Percentiles rank a stretch among this genome's conserved stretches.
Conservation (phyloP, 1,140 invertebrate genomes). For the Drosophila simulans region DNA sequence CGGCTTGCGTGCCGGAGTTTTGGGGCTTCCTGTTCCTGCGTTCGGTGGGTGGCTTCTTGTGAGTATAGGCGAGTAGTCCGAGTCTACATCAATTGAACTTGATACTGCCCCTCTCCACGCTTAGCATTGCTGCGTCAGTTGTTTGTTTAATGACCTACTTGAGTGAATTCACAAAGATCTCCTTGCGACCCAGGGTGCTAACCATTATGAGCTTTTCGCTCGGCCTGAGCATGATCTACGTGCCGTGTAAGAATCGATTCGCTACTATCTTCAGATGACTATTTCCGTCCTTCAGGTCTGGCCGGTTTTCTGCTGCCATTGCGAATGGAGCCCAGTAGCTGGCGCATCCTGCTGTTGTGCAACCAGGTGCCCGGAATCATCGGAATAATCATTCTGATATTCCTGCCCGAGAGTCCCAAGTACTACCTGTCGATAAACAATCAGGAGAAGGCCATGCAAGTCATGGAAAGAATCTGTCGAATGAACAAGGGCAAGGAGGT, state of each 20-base stretch:
- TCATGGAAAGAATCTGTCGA: slow-evolving; percentile 37
- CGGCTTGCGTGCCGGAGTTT: slow-evolving; percentile 51
- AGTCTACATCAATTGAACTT: background rate
- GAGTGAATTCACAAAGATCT: slow-evolving; percentile 44
- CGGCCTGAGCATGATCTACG: slow-evolving; percentile 37
- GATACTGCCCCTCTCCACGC: background rate
- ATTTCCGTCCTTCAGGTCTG: slow-evolving; percentile 2
- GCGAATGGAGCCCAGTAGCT: background rate
- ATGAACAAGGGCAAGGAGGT: slow-evolving; percentile 51
- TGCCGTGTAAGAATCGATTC: slow-evolving; percentile 34
- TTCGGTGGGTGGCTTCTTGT: slow-evolving; percentile 29
- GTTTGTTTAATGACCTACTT: slow-evolving; percentile 32
- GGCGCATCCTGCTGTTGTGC: slow-evolving; percentile 29
- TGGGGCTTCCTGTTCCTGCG: slow-evolving; percentile 49
- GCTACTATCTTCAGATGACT: too few relatives aligned
- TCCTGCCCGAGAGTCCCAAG: slow-evolving; percentile 58
- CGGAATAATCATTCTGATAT: background rate
- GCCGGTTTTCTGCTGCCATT: slow-evolving; percentile 15
- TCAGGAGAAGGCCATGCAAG: slow-evolving; percentile 15
- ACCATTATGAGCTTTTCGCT: slow-evolving; percentile 34
- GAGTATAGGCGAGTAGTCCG: background rate
- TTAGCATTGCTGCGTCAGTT: slow-evolving; percentile 29
- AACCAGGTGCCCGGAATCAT: slow-evolving; percentile 32
- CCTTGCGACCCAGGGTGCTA: slow-evolving; percentile 37
- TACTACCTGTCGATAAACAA: slow-evolving; percentile 40